Conservation (phyloP, 2,888 invertebrate genomes). For the Ceramica pisi region DNA sequence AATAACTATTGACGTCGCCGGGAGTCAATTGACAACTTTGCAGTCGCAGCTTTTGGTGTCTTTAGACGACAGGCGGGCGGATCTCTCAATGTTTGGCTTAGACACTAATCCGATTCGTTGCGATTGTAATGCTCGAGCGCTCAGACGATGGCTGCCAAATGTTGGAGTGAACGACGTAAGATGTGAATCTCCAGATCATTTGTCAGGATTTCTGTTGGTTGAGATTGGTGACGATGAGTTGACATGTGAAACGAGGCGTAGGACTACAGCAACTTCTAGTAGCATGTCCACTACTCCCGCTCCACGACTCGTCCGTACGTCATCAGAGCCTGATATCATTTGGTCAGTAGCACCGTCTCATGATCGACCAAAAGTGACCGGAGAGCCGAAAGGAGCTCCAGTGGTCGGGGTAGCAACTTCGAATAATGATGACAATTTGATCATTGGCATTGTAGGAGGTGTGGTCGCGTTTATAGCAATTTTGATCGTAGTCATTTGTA, state of each 20-base stretch:
- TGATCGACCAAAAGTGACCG: constrained; percentile 90
- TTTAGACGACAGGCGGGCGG: constrained; percentile 95
- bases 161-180: constrained; percentile 91
- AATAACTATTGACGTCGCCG: constrained; percentile 94
- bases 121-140: constrained; percentile 95
- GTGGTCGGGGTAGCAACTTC: constrained; percentile 91
- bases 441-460: constrained; percentile 98
- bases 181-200: constrained; percentile 93
- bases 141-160: constrained; percentile 94
- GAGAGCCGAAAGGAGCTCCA: constrained; percentile 91
- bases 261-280: constrained; percentile 83
- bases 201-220: constrained; percentile 92
- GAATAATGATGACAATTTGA: constrained; percentile 97
- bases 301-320: constrained; percentile 91
- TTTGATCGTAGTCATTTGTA: constrained; percentile 96
- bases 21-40: constrained; percentile 94
- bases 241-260: constrained; percentile 93
- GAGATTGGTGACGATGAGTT: constrained; percentile 96
- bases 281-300: constrained; percentile 86
- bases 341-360: constrained; percentile 96
- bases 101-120: constrained; percentile 95
- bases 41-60: constrained; percentile 95
- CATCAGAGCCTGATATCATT: constrained; percentile 96
- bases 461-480: constrained; percentile 97
- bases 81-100: constrained; percentile 94